These are phyloP conservation scores for Chionodraco myersi DNA, from an alignment of 2,113 vertebrate genomes.

Conservation along the genomic window DNA sequence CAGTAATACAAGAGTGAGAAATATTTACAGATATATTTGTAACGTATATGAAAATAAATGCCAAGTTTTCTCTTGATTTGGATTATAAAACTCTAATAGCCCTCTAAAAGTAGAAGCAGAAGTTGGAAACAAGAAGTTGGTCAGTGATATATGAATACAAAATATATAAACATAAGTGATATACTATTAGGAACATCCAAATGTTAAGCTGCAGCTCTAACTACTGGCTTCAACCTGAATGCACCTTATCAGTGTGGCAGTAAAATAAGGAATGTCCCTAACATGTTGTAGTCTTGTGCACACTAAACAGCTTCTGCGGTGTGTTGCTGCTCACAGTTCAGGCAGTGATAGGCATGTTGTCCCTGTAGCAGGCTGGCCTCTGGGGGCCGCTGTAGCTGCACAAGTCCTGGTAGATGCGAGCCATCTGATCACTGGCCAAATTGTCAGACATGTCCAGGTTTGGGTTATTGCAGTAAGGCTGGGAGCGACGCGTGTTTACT, in stretches of 20 bases:
- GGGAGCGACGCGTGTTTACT: slow-evolving; percentile 73
- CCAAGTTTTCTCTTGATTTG: not conserved
- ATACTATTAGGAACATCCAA: not conserved
- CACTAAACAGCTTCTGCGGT: slow-evolving; percentile 20
- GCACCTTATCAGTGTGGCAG: not conserved
- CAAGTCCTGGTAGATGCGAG: slow-evolving; percentile 85
- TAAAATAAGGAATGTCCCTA: slow-evolving; percentile 26
- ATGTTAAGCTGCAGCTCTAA: slow-evolving; percentile 13
- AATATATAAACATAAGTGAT: slow-evolving; percentile 11
- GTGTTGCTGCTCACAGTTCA: slow-evolving; percentile 68
- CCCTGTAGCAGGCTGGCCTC: slow-evolving; percentile 88
- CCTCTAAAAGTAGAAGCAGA: slow-evolving; percentile 15
- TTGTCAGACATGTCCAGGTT: slow-evolving; percentile 79
- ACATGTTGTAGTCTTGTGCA: slow-evolving; percentile 16
- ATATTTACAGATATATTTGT: not conserved
- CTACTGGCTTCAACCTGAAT: not conserved
- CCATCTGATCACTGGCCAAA: slow-evolving; percentile 80
- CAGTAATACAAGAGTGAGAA: too few species aligned
- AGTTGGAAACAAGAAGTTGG: slow-evolving; percentile 1
- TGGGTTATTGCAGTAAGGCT: slow-evolving; percentile 73
- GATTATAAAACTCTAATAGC: not conserved
- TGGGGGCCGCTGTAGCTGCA: slow-evolving; percentile 83
- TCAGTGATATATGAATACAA: not conserved
- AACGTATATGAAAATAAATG: not conserved
- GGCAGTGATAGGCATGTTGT: slow-evolving; percentile 93